Base-by-base conservation (phyloP, 2,113 vertebrate species). In the Mesembrinibis cayennensis region DNA sequence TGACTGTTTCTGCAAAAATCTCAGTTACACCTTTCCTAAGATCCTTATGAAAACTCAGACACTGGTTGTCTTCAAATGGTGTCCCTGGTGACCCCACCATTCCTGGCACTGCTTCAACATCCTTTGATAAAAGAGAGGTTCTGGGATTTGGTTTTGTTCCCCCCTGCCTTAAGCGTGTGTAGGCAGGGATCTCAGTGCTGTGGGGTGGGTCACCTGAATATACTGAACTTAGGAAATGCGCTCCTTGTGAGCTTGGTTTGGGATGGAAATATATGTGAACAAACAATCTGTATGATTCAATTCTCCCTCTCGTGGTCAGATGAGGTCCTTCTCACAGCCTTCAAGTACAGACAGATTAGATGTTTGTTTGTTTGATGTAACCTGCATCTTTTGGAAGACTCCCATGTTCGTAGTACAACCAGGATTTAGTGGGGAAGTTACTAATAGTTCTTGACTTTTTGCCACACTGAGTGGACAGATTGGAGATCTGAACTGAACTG, bases 301-400 rank as follows among this genome's bases (percentile, higher is more conserved):
- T 94, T 95, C 94, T 95, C 95, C 96, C 96, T 97, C 96, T 97
- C 94, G 94, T 97, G 97, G 95, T 97, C 96, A 96, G 78, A 96
- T 44, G 62, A 82, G 66, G 81, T 72, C 91, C 61, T 92, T 95
- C 66, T 94, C 72, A 15, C 61, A 71, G 45, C 18, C 63, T 72
- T 79, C 72, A 74, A 79, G 44, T 58, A 61, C 36, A 76, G 65
- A 65, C 52, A 5, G 30, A 36, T 50, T 80, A 53, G 49, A 47
- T 53, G 47, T 55, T 79, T 87, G 21, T 53, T 38, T 40, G 8
- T 76, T 82, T 89, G 71, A 89, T 76, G 45, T 69, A 87, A 69
- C 87, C 66, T 87, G 83, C 38, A 67, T 61, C 53, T 94, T 87
- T 80, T 88, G 74, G 91, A 55, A 82, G 58, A 63, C 58, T 90